Conservation (phyloP, 2,797 vertebrate genomes). For the Cossypha heuglini region DNA sequence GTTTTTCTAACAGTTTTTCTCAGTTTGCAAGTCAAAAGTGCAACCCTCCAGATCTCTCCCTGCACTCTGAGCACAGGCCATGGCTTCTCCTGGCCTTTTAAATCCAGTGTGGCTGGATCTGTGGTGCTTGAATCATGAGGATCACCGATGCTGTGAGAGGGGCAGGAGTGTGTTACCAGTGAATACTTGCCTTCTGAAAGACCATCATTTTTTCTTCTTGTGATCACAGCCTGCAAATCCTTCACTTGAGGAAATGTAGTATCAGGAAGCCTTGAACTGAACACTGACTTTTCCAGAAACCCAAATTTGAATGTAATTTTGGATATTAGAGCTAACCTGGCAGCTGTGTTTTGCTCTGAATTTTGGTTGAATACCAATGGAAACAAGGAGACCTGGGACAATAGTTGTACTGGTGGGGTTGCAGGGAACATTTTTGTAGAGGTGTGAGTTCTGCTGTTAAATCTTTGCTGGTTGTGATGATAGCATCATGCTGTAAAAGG, state of each 20-base stretch:
- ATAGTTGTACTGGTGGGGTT: neutral
- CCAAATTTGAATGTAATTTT: neutral
- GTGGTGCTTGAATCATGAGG: neutral
- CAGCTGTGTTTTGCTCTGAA: neutral
- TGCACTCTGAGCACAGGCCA: neutral
- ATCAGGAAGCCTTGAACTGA: neutral
- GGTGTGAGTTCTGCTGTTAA: neutral
- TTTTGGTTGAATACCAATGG: neutral
- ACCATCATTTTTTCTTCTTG: rapidly evolving
- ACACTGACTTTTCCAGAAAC: neutral
- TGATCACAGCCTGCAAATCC: neutral
- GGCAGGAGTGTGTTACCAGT: rapidly evolving
- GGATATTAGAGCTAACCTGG: neutral
- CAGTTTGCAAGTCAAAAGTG: neutral
- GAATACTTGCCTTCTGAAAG: neutral
- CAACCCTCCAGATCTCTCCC: neutral
- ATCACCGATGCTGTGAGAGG: rapidly evolving
- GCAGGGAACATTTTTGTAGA: neutral
- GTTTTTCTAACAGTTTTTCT: neutral
- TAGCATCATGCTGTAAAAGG: neutral
- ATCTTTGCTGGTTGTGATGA: neutral
- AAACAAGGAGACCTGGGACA: neutral
- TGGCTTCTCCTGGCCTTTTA: neutral
- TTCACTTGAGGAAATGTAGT: neutral
- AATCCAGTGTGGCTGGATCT: neutral